Base-by-base conservation (phyloP, 2,113 vertebrate genomes). In the Colius striatus region DNA sequence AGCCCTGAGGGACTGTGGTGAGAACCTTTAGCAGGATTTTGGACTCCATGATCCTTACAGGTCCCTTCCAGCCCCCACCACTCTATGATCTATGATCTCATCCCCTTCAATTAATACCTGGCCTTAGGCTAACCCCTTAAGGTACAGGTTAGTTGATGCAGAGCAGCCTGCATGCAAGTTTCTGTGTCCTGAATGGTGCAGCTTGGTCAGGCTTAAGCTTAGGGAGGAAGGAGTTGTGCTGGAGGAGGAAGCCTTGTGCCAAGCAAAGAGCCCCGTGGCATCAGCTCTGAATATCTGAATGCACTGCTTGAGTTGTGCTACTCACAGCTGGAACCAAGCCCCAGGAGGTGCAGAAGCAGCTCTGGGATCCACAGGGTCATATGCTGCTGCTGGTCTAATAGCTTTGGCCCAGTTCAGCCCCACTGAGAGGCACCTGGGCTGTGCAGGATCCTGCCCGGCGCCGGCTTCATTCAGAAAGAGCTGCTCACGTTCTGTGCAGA, bases 231-330 rank as follows among this genome's bases (percentile, higher is more conserved):
- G 76, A 21, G 30, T 10, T 19, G 13, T 4, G 1, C 22, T 5
- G 7, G 15, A 11, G 48, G 57, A 36, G 54, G 43, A 34, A 58
- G 14, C 12, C 0, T 5, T 9, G 12, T 27, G 20, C 66, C 9
- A 16, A 43, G 75, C 1, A 11, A 65, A 65, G 17, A 6, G 1
- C 34, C 41, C 32, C 0, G 26, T 6, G n/a, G 13, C 38, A 27
- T 9, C 0, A 3, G 60, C 54, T 36, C 26, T 2, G 34, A 2
- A 11, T 3, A n/a, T 48, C 57, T 38, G 53, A 55, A 10, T 1
- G 18, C 21, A 3, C 58, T 22, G 62, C 62, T 34, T 4, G 50
- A 43, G 48, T 29, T 68, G 54, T 34, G 72, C 72, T 51, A 4
- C 11, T 30, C 60, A 5, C 66, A 57, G 65, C 34, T 26, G 72